These are phyloP conservation scores for Oreochromis spilurus DNA, from an alignment of 2,113 vertebrate genomes.

Conservation along the genomic window DNA sequence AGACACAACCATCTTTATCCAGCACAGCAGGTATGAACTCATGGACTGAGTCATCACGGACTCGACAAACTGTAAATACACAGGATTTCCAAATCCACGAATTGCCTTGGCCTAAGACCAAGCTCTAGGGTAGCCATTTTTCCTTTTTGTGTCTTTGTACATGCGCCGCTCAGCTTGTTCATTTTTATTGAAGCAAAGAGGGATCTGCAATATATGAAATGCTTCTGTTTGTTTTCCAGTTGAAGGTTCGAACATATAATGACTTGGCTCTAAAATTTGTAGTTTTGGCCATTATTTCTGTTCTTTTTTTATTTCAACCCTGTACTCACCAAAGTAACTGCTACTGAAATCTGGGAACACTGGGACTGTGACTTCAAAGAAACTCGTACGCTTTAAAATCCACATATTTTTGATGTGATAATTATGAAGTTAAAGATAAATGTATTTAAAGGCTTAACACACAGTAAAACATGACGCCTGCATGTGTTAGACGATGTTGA, in stretches of 20 bases:
- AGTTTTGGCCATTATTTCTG: neutral
- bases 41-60: neutral
- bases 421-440: neutral
- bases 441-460: neutral
- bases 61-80: slow-evolving; percentile 30
- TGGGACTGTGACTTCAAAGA: neutral
- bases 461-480: neutral
- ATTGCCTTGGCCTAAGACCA: slow-evolving; percentile 29
- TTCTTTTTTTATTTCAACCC: neutral
- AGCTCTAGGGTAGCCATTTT: slow-evolving; percentile 25
- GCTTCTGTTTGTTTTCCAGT: slow-evolving; percentile 17
- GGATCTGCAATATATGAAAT: neutral
- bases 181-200: slow-evolving; percentile 19
- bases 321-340: neutral
- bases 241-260: neutral
- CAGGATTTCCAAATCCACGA: slow-evolving; percentile 12
- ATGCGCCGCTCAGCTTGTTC: neutral
- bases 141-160: neutral
- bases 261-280: neutral
- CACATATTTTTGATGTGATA: neutral
- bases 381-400: neutral
- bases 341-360: neutral
- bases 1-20: neutral
- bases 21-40: slow-evolving; percentile 18
- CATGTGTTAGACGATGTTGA: neutral